These are phyloP conservation scores for Epinotia brunnichana DNA, from an alignment of 2,888 invertebrate species.

Conservation along the genomic window DNA sequence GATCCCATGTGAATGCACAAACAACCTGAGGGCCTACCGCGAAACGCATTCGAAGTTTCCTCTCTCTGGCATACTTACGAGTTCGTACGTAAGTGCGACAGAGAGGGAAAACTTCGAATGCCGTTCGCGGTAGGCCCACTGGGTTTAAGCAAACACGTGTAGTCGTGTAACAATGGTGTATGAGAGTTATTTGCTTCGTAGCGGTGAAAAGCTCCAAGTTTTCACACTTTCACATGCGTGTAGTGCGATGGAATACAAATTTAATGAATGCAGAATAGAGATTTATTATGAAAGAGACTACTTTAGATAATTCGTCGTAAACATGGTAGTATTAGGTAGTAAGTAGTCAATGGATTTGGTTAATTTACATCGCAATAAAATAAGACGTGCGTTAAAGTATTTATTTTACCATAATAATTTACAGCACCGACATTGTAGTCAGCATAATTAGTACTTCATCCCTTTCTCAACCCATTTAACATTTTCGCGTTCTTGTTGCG, in stretches of 20 bases:
- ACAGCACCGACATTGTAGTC: not conserved
- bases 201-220: slow-evolving; percentile 46
- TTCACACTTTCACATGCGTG: slow-evolving; percentile 39
- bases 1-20: slow-evolving; percentile 53
- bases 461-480: slow-evolving; percentile 66
- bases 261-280: not conserved
- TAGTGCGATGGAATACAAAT: slow-evolving; percentile 1
- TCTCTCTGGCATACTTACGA: too few relatives aligned
- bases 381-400: not conserved
- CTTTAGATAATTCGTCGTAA: too few relatives aligned
- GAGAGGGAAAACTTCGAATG: too few relatives aligned
- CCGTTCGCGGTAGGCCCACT: too few relatives aligned
- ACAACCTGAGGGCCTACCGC: too few relatives aligned
- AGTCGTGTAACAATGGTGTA: slow-evolving; percentile 47
- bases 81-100: too few relatives aligned
- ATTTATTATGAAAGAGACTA: not conserved
- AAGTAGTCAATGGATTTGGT: not conserved
- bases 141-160: slow-evolving; percentile 43
- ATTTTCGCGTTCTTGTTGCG: slow-evolving; percentile 62
- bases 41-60: too few relatives aligned
- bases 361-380: not conserved
- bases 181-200: slow-evolving; percentile 44
- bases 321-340: not conserved
- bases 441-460: slow-evolving; percentile 46
- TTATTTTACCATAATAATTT: not conserved